Evolutionary conservation across 2,888 invertebrate species (phyloP).

Genomic region (Paralinhomoeus sp.): DNA sequence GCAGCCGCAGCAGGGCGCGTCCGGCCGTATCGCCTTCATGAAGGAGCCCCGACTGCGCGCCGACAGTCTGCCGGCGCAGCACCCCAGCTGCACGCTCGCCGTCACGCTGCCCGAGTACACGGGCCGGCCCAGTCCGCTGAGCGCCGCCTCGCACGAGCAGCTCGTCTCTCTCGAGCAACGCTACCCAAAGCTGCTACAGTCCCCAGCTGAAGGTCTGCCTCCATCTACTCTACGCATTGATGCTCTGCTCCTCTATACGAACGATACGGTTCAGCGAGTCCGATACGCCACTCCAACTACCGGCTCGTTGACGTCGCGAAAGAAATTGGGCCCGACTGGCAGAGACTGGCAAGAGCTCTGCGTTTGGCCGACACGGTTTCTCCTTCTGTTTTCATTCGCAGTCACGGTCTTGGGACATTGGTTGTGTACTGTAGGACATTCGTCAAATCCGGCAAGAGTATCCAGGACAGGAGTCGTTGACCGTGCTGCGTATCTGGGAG

Average conservation of each 20-base stretch:
- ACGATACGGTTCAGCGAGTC: neutral
- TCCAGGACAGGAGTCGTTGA: slow-evolving; percentile 64
- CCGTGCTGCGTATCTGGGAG: slow-evolving; percentile 79
- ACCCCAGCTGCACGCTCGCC: slow-evolving; percentile 79
- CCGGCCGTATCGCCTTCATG: slow-evolving; percentile 81
- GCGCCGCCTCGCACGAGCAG: neutral
- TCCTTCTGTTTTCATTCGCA: too few species aligned
- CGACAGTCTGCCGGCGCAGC: slow-evolving; percentile 50
- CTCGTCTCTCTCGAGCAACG: neutral
- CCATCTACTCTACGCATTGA: too few species aligned
- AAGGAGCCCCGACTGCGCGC: slow-evolving; percentile 69
- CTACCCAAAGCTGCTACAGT: neutral
- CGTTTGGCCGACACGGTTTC: neutral
- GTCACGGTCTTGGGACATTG: too few species aligned
- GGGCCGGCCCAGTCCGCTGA: slow-evolving; percentile 3
- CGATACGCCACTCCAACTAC: neutral
- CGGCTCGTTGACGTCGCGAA: neutral
- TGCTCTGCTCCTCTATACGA: neutral
- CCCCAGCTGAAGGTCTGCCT: too few species aligned
- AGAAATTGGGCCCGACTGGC: neutral
- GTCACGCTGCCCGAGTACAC: slow-evolving; percentile 75
- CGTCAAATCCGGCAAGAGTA: slow-evolving; percentile 64
- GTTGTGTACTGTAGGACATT: slow-evolving; percentile 43
- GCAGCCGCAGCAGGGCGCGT: slow-evolving; percentile 60
- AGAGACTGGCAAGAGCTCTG: neutral